Evolutionary conservation across 2,888 invertebrate species (phyloP).

Genomic region (Ecdyonurus torrentis): DNA sequence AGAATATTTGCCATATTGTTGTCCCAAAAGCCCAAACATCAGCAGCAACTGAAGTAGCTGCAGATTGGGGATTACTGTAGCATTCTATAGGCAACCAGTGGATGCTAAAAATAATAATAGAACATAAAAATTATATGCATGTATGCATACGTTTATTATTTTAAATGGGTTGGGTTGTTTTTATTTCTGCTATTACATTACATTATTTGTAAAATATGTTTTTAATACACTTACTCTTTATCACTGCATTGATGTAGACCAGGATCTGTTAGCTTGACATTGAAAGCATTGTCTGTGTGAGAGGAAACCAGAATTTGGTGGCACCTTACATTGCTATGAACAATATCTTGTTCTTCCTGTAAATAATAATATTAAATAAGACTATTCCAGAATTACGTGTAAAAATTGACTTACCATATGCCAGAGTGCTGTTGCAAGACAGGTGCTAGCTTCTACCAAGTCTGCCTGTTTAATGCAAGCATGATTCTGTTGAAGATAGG

Average conservation of each 20-base stretch:
- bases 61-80: slow-evolving; percentile 47
- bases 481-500: slow-evolving; percentile 38
- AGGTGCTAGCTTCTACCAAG: slow-evolving; percentile 64
- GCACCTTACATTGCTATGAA: slow-evolving; percentile 75
- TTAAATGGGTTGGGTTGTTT: too few relatives aligned
- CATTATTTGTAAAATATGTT: too few relatives aligned
- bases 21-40: slow-evolving; percentile 89
- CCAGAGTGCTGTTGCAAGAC: slow-evolving; percentile 70
- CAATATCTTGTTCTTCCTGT: slow-evolving; percentile 57
- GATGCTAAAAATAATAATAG: slow-evolving; percentile 47
- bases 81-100: slow-evolving; percentile 86
- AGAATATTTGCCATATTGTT: slow-evolving; percentile 84
- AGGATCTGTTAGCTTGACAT: slow-evolving; percentile 70
- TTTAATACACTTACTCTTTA: slow-evolving; percentile 45
- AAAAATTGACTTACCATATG: slow-evolving; percentile 43
- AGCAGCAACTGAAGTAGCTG: slow-evolving; percentile 47
- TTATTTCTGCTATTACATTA: slow-evolving; percentile 8
- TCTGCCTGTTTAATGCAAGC: slow-evolving; percentile 33
- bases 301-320: slow-evolving; percentile 61
- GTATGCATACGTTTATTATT: too few relatives aligned
- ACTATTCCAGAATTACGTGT: neutral
- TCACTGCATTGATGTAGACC: slow-evolving; percentile 47
- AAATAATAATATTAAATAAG: slow-evolving; percentile 13
- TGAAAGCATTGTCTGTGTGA: slow-evolving; percentile 48
- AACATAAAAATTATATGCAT: too few relatives aligned